A percentile compares a stretch with the other conserved stretches of the same genome.
These are phyloP conservation scores for Pseudococcus viburni DNA, from an alignment of 2,888 invertebrate genomes.

Conservation along the genomic window DNA sequence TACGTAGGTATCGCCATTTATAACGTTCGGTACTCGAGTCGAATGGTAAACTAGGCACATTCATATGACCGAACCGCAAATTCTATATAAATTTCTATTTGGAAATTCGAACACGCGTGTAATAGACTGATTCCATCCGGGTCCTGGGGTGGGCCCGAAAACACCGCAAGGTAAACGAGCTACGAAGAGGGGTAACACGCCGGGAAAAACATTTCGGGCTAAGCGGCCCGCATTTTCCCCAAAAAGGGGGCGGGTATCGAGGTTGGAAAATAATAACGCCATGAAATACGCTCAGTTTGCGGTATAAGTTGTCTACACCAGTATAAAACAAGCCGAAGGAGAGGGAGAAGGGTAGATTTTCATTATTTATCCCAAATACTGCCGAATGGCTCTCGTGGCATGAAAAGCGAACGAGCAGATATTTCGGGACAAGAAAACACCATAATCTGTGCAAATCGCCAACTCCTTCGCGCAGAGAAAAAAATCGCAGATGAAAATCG, in stretches of 20 bases:
- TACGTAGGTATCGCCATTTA: not conserved
- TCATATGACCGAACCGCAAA: not conserved
- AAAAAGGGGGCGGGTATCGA: not conserved
- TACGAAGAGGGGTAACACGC: not conserved
- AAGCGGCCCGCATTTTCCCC: not conserved
- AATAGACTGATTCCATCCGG: not conserved
- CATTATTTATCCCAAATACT: not conserved
- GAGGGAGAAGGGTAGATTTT: not conserved
- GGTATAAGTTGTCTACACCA: too few relatives aligned
- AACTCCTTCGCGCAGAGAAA: too few relatives aligned
- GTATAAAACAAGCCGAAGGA: too few relatives aligned
- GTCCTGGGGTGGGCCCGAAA: not conserved
- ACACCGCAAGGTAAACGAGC: not conserved
- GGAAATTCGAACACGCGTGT: constrained; percentile 39
- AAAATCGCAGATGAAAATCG: too few relatives aligned
- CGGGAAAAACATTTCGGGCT: not conserved
- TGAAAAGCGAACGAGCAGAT: too few relatives aligned
- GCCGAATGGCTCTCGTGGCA: too few relatives aligned
- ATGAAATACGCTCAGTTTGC: too few relatives aligned
- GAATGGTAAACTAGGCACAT: not conserved
- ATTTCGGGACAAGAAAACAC: too few relatives aligned
- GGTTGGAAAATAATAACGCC: too few relatives aligned
- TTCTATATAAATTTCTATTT: constrained; percentile 42
- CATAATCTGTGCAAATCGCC: too few relatives aligned
- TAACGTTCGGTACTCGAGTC: not conserved